Base-by-base conservation (phyloP, 2,113 vertebrate species). In the Trinectes maculatus region DNA sequence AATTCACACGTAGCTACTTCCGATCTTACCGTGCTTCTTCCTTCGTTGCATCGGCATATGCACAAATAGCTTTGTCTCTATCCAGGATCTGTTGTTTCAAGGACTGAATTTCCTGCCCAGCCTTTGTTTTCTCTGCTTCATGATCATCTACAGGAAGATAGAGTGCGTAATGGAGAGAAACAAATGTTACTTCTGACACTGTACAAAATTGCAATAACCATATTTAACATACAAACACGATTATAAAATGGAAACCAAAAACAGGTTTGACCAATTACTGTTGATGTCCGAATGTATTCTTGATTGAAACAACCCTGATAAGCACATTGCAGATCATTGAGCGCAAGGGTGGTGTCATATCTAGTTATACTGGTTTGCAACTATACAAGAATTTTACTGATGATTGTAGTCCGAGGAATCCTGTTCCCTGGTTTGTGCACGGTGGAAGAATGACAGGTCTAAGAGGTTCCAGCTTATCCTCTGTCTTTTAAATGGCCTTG, bases 21-120 rank as follows among this genome's bases (percentile, higher is more conserved):
- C 47, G 3, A 52, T 68, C 89, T 89, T 77, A 93, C 93, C 74
- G 65, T 54, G 78, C 85, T 56, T 91, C 89, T 1, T 78, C 80
- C 0, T 65, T 65, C 0, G 58, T 31, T 11, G 13, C 15, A 62
- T 93, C 88, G 18, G 81, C 86, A 77, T 75, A 85, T 25, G 43
- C 47, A 82, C 93, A 94, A 58, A 92, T 46, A 6, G 77, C 63
- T 36, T 70, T 72, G 61, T 93, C 91, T 78, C 89, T 65, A 1
- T 89, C 75, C 47, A 91, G 42, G 60, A 92, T 86, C 26, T 82
- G 43, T 29, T 87, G 44, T 68, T 93, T 90, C 52, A 91, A 67
- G 0, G 0, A 6, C 34, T 81, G 26, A 11, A 90, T 71, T 0
- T 88, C 62, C 3, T 8, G 13, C 65, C 80, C 58, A 2, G 81